These are phyloP conservation scores for Clinocottus analis DNA, from an alignment of 2,113 vertebrate genomes.

Conservation along the genomic window DNA sequence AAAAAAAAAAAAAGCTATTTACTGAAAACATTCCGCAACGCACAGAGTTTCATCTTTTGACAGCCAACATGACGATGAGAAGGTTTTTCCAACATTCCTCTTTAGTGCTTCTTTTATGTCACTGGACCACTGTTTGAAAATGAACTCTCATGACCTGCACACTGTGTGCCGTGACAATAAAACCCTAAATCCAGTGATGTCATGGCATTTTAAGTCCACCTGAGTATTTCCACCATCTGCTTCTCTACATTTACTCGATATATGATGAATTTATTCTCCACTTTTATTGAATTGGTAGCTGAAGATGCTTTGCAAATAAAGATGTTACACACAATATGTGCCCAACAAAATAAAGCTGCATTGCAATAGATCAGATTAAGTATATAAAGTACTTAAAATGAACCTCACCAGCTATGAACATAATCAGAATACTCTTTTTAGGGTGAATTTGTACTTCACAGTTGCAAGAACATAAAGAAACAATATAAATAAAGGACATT, in stretches of 20 bases:
- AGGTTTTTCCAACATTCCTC: not conserved
- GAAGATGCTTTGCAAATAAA: no score
- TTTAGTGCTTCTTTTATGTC: not conserved
- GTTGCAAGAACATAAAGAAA: not conserved
- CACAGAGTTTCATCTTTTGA: not conserved
- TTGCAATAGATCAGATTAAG: no score
- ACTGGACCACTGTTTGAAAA: not conserved
- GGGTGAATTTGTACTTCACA: not conserved
- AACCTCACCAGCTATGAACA: no score
- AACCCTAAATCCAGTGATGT: not conserved
- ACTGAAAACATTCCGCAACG: not conserved
- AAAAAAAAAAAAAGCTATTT: not conserved
- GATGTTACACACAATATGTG: no score
- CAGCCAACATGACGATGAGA: not conserved
- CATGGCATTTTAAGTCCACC: not conserved
- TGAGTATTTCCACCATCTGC: not conserved
- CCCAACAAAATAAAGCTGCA: no score
- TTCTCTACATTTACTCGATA: not conserved
- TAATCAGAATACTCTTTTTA: no score
- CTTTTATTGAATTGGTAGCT: no score
- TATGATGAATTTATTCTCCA: no score
- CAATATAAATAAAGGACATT: no score
- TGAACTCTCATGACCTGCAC: not conserved
- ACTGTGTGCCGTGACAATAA: not conserved
- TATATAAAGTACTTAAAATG: no score